These are phyloP conservation scores for Thumatha senex DNA, from an alignment of 2,888 invertebrate species.

Conservation along the genomic window DNA sequence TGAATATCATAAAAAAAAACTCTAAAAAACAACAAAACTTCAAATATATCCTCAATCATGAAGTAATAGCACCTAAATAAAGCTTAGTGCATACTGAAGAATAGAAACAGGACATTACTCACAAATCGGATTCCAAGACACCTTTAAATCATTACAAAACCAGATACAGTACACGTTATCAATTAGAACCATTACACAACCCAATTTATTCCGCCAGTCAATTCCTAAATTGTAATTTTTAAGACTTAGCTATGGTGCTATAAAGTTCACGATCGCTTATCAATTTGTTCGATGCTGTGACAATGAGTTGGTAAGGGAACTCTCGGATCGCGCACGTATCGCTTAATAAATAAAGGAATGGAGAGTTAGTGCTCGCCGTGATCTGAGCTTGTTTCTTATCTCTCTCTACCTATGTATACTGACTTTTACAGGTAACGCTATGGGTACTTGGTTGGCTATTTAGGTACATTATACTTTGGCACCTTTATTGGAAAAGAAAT, in stretches of 20 bases:
- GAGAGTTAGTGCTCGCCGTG: constrained; percentile 68
- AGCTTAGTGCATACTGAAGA: constrained; percentile 39
- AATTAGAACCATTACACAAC: constrained; percentile 64
- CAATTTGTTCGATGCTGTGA: constrained; percentile 29
- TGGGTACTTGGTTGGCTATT: constrained; percentile 47
- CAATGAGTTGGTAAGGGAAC: constrained; percentile 47
- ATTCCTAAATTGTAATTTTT: background rate
- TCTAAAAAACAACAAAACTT: too few relatives aligned
- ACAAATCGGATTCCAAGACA: constrained; percentile 60
- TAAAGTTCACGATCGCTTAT: constrained; percentile 30
- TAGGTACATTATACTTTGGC: constrained; percentile 41
- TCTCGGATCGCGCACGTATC: constrained; percentile 72
- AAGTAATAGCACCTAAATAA: constrained; percentile 27
- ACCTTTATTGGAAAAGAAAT: background rate
- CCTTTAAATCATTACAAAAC: constrained; percentile 71
- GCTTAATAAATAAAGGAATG: constrained; percentile 72
- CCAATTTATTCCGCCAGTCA: constrained; percentile 10
- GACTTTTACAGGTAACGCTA: constrained; percentile 56
- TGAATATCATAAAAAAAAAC: too few relatives aligned
- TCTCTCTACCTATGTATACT: constrained; percentile 58
- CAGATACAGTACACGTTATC: constrained; percentile 73
- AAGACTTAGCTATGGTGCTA: background rate
- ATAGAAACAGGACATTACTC: constrained; percentile 57
- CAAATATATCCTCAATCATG: too few relatives aligned
- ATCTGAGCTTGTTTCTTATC: constrained; percentile 72